Conservation (phyloP, 1,140 invertebrate genomes). For the Dryas iulia region DNA sequence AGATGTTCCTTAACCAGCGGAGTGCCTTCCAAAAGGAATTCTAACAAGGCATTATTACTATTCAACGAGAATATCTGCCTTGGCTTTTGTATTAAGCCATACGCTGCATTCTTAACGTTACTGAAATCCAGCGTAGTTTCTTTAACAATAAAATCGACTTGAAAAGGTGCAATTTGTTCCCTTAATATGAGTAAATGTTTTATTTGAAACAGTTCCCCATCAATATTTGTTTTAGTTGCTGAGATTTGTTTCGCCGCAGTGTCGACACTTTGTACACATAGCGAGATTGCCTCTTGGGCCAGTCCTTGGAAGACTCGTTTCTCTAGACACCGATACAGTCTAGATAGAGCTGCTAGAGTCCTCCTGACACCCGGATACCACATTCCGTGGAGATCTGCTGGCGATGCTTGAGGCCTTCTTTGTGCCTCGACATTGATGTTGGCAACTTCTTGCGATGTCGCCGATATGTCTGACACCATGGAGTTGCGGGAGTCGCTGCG, state of each 20-base stretch:
- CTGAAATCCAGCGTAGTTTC: slow-evolving; percentile 96
- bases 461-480: slow-evolving; percentile 83
- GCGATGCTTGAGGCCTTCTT: slow-evolving; percentile 83
- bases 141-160: slow-evolving; percentile 96
- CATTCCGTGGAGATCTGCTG: slow-evolving; percentile 99
- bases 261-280: slow-evolving; percentile 95
- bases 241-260: slow-evolving; percentile 87
- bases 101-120: slow-evolving; percentile 92
- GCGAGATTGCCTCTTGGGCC: slow-evolving; percentile 95
- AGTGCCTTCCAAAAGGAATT: slow-evolving; percentile 94
- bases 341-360: slow-evolving; percentile 96
- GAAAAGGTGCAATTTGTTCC: slow-evolving; percentile 99
- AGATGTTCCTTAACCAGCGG: slow-evolving; percentile 95
- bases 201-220: slow-evolving; percentile 97
- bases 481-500: slow-evolving; percentile 86
- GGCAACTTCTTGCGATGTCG: slow-evolving; percentile 83
- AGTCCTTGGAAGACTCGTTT: slow-evolving; percentile 96
- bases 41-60: slow-evolving; percentile 94
- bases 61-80: slow-evolving; percentile 92
- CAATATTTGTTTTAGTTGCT: slow-evolving; percentile 85
- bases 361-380: slow-evolving; percentile 99
- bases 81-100: slow-evolving; percentile 91
- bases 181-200: slow-evolving; percentile 98
- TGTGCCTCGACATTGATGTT: slow-evolving; percentile 78
- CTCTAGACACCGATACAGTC: slow-evolving; percentile 97